Evolutionary conservation across 2,113 vertebrate genomes (phyloP).

Genomic region (Bufo bufo): DNA sequence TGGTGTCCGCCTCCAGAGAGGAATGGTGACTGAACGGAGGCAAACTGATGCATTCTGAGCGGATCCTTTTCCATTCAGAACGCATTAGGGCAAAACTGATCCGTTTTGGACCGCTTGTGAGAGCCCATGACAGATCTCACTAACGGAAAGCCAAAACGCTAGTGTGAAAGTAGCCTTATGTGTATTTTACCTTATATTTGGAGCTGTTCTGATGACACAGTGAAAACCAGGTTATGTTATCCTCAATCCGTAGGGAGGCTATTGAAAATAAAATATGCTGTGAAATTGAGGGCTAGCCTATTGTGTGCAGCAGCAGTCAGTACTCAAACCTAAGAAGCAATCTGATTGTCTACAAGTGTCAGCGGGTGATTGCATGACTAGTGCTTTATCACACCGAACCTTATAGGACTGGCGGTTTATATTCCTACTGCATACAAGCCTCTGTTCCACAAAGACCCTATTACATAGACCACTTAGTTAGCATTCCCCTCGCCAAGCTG

Average conservation of each 20-base stretch:
- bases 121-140: too few relatives aligned
- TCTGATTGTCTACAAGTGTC: conserved; percentile 39
- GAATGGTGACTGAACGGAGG: too few relatives aligned
- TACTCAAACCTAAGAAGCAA: conserved; percentile 25
- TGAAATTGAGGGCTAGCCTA: conserved; percentile 3
- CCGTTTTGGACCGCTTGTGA: too few relatives aligned
- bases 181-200: not conserved
- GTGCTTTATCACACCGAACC: conserved; percentile 30
- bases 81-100: too few relatives aligned
- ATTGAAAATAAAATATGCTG: conserved; percentile 10
- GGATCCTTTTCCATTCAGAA: too few relatives aligned
- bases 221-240: not conserved
- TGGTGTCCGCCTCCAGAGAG: too few relatives aligned
- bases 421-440: conserved; percentile 27
- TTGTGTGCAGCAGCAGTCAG: conserved; percentile 9
- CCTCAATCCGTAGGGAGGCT: conserved; percentile 22
- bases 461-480: conserved; percentile 32
- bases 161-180: too few relatives aligned
- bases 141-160: too few relatives aligned
- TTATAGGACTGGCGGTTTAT: conserved; percentile 23
- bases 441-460: conserved; percentile 2
- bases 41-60: too few relatives aligned
- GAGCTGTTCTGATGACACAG: not conserved
- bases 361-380: conserved; percentile 18
- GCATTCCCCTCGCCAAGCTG: conserved; percentile 12